Percentiles rank a stretch among this genome's conserved stretches.
phyloP scores from a whole-genome alignment of 2,113 vertebrate species.

The Tympanuchus pallidicinctus region DNA sequence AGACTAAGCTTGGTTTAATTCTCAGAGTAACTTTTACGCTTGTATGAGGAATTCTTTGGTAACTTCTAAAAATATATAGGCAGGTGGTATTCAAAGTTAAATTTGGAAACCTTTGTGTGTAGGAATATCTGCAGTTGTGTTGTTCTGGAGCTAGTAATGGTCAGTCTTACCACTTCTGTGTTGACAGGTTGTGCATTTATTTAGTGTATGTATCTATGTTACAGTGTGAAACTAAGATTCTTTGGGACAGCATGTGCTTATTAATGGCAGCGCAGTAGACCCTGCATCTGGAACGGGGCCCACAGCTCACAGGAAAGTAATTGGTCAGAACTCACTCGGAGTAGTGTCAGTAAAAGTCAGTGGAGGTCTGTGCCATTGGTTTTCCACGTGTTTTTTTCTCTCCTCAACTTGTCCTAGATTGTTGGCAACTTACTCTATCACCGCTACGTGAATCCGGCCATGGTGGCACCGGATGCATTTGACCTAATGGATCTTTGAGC shows the following conservation, averaged over 20 bases:
- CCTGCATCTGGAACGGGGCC: not conserved
- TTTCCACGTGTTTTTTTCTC: not conserved
- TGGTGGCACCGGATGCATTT: conserved; percentile 94
- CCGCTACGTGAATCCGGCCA: conserved; percentile 98
- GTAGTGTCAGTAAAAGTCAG: not conserved
- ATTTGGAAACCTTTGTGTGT: not conserved
- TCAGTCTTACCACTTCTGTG: not conserved
- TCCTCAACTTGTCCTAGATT: conserved; percentile 79
- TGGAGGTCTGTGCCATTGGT: not conserved
- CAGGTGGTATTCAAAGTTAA: not conserved
- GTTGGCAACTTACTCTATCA: conserved; percentile 97
- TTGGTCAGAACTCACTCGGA: not conserved
- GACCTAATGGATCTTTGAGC: conserved; percentile 97
- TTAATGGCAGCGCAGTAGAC: not conserved
- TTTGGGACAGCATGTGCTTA: not conserved
- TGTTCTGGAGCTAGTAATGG: not conserved
- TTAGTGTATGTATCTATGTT: not conserved
- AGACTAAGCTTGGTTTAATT: not conserved
- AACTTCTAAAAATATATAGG: not conserved
- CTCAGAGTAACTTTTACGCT: not conserved
- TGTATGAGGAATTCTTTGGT: not conserved
- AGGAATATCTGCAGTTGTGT: not conserved
- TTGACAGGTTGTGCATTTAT: not conserved
- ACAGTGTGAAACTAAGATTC: not conserved
- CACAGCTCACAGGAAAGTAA: not conserved